These are phyloP conservation scores for Macrotrachela quadricornifera DNA, from an alignment of 1,140 invertebrate genomes.

Conservation along the genomic window DNA sequence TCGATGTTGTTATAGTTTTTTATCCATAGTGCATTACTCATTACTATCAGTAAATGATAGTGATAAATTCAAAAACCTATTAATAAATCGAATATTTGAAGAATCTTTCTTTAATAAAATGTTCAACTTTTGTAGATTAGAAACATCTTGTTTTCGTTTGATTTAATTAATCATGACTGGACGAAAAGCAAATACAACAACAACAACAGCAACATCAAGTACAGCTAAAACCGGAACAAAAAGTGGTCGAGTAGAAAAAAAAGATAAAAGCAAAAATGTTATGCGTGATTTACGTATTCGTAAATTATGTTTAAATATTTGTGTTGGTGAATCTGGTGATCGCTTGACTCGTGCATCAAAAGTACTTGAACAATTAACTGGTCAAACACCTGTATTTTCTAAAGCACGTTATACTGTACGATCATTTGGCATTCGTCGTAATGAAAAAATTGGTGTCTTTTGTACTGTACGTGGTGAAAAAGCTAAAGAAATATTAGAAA, in stretches of 20 bases:
- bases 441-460: conserved; percentile 99
- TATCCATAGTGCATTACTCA: too few species aligned
- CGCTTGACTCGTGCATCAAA: conserved; percentile 93
- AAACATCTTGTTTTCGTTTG: too few species aligned
- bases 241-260: not conserved
- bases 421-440: conserved; percentile 95
- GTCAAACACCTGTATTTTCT: conserved; percentile 93
- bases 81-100: too few species aligned
- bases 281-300: conserved; percentile 91
- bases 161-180: too few species aligned
- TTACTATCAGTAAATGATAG: too few species aligned
- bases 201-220: too few species aligned
- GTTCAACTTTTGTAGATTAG: too few species aligned
- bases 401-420: conserved; percentile 96
- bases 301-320: conserved; percentile 96
- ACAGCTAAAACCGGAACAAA: too few species aligned
- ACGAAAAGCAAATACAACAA: too few species aligned
- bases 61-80: too few species aligned
- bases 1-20: too few species aligned
- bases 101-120: too few species aligned
- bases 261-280: conserved; percentile 58
- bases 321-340: conserved; percentile 92
- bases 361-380: conserved; percentile 94
- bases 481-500: conserved; percentile 95
- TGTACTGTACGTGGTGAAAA: conserved; percentile 94